These are phyloP conservation scores for Platerodrilus igneus DNA, from an alignment of 2,888 invertebrate species.

Conservation along the genomic window DNA sequence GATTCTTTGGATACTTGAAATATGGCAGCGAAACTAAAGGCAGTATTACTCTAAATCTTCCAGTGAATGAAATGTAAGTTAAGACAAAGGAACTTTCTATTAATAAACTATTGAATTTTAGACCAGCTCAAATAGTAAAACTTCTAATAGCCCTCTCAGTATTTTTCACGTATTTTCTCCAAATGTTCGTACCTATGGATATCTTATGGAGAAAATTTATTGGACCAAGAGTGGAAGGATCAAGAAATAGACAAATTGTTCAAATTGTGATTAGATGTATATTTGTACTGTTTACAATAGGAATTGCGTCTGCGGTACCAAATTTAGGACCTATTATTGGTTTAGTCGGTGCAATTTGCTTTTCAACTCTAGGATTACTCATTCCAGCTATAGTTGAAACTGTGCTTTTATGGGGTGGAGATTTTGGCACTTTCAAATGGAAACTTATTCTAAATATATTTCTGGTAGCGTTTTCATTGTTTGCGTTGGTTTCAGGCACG, in stretches of 20 bases:
- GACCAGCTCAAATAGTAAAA: conserved; percentile 74
- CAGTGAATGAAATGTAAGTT: conserved; percentile 61
- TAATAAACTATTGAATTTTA: conserved; percentile 44
- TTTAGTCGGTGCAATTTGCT: conserved; percentile 74
- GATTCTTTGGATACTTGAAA: conserved; percentile 86
- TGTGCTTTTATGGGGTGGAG: conserved; percentile 63
- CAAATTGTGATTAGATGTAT: conserved; percentile 53
- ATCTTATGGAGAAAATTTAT: conserved; percentile 79
- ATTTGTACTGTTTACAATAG: conserved; percentile 57
- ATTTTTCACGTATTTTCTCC: conserved; percentile 87
- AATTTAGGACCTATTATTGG: conserved; percentile 83
- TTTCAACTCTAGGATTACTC: conserved; percentile 64
- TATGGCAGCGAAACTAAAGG: conserved; percentile 69
- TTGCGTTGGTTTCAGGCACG: conserved; percentile 64
- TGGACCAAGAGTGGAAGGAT: conserved; percentile 48
- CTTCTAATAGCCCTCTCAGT: conserved; percentile 83
- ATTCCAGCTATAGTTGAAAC: conserved; percentile 72
- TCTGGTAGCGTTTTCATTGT: conserved; percentile 57
- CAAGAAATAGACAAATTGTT: conserved; percentile 48
- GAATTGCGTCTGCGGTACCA: conserved; percentile 73
- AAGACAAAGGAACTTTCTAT: too few relatives aligned
- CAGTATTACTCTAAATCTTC: conserved; percentile 82
- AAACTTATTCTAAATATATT: conserved; percentile 62
- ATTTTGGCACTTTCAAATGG: conserved; percentile 62
- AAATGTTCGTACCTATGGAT: conserved; percentile 91